Evolutionary conservation across 2,888 invertebrate genomes (phyloP).

Genomic region (Drosophila koepferae): DNA sequence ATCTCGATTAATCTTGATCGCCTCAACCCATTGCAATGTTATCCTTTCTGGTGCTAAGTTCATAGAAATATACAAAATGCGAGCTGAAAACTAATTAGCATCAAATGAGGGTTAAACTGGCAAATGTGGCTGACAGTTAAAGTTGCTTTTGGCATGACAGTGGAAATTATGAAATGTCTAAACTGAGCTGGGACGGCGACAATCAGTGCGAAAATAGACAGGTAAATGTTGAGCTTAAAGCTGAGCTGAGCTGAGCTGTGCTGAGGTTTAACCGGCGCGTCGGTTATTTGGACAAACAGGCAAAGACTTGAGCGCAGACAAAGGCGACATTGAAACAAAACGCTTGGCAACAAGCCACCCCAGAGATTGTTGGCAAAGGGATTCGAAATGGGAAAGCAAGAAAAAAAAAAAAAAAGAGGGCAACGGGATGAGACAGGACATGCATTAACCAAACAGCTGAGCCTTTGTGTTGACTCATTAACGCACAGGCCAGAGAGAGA

Average conservation of each 20-base stretch:
- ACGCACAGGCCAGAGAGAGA: conserved; percentile 48
- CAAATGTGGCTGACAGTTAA: conserved; percentile 43
- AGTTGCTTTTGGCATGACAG: conserved; percentile 42
- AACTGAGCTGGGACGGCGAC: conserved; percentile 12
- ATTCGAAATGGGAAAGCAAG: background rate
- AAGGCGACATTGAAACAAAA: conserved; percentile 60
- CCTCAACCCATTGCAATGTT: conserved; percentile 6
- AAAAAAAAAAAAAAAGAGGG: conserved; percentile 2
- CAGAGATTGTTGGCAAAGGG: conserved; percentile 24
- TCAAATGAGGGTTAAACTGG: conserved; percentile 60
- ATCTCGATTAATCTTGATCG: background rate
- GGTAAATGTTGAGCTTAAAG: conserved; percentile 41
- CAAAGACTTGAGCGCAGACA: conserved; percentile 55
- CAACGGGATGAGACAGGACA: conserved; percentile 52
- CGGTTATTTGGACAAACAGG: conserved; percentile 53
- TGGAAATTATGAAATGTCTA: conserved; percentile 45
- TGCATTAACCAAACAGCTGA: conserved; percentile 80
- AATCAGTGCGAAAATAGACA: conserved; percentile 16
- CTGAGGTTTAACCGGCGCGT: conserved; percentile 36
- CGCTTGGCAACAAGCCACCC: conserved; percentile 48
- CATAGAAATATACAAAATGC: conserved; percentile 40
- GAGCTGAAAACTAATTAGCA: conserved; percentile 65
- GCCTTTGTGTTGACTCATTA: conserved; percentile 78
- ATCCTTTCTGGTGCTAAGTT: conserved; percentile 18
- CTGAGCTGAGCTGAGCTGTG: conserved; percentile 31